Base-by-base conservation (phyloP, 2,113 vertebrate species). In the Phrynocephalus versicolor region DNA sequence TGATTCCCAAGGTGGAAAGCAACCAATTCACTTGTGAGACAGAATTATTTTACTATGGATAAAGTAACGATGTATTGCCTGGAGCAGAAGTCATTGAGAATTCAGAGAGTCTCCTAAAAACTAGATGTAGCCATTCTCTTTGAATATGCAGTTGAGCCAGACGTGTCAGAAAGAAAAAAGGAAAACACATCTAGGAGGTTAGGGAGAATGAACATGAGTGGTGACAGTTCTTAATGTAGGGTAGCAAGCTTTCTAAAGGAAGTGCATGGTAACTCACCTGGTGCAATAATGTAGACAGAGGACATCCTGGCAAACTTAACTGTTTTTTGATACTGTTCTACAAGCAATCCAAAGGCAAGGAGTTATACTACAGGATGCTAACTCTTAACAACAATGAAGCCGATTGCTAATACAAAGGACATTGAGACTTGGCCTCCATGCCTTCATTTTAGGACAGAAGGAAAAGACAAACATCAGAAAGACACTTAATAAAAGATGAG, bases 401-500 rank as follows among this genome's bases (percentile, higher is more conserved):
- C 33, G 79, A 82, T 15, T 85, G 84, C 58, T 88, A 55, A 84
- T 8, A 51, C 88, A 30, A 64, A 72, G 7, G 41, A 80, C 86
- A 79, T 27, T 86, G 86, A 76, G 14, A 30, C 69, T 72, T 60
- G 58, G 57, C 37, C 25, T 67, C 37, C 27, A 39, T 18, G 57
- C n/a, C 18, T 41, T 83, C 35, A 23, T 41, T 90, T 93, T 79
- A 75, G 25, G 71, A n/a, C 62, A 39, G 25, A 72, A 64, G 81
- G 25, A 83, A 16, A n/a, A 69, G 15, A 35, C 35, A 79, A 45
- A 23, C 7, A 6, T 33, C 27, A 2, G 13, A 51, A 51, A 30
- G 19, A 27, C 33, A 79, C 19, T n/a, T 79, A 70, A 41, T 16
- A 60, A 79, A 3, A 74, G 7, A 18, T 0, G 0, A 91, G 12